Evolutionary conservation across 2,113 vertebrate species (phyloP).

Genomic region (Phalacrocorax brasilianus): DNA sequence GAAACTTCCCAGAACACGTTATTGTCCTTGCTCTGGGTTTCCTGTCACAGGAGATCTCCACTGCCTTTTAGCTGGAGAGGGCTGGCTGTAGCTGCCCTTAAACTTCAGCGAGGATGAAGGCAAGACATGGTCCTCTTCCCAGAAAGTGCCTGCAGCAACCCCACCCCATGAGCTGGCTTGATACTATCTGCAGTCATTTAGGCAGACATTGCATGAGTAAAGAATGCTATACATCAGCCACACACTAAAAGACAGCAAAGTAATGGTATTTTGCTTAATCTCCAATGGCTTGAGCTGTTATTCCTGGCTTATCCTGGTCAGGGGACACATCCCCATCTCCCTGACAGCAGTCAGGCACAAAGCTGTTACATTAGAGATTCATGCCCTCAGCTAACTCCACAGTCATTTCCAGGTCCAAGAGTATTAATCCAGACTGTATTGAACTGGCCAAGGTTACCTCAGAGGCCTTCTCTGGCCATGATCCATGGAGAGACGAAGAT

Average conservation of each 20-base stretch:
- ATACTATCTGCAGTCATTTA: constrained; percentile 22
- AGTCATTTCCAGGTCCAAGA: neutral
- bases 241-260: neutral
- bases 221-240: neutral
- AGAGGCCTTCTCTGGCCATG: neutral
- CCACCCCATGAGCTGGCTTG: neutral
- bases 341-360: neutral
- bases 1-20: neutral
- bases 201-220: neutral
- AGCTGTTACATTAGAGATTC: neutral
- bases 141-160: neutral
- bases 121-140: neutral
- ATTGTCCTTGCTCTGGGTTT: neutral
- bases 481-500: neutral
- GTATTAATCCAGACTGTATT: neutral
- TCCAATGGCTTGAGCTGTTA: neutral
- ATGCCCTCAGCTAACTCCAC: neutral
- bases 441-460: neutral
- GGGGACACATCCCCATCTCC: neutral
- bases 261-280: neutral
- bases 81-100: neutral
- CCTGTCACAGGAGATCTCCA: neutral
- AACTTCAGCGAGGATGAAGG: neutral
- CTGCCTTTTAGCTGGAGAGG: neutral
- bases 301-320: neutral